Evolutionary conservation across 2,888 invertebrate genomes (phyloP).

Genomic region (Masnerella sp.): DNA sequence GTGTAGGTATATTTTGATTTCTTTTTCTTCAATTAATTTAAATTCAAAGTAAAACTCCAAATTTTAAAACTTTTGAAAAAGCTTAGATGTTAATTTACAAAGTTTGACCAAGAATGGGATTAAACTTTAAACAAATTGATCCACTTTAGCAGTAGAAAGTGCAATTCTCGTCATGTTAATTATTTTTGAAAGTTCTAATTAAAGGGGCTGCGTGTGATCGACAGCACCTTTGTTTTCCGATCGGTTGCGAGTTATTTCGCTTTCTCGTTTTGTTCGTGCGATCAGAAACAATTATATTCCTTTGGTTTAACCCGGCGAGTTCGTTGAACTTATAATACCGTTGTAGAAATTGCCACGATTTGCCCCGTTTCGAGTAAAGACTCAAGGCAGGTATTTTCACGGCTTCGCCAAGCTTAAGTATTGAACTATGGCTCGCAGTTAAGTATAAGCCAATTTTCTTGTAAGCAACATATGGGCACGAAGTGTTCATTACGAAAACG

Average conservation of each 20-base stretch:
- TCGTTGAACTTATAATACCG: slow-evolving; percentile 58
- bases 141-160: too few relatives aligned
- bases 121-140: too few relatives aligned
- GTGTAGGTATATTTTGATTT: too few relatives aligned
- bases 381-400: slow-evolving; percentile 49
- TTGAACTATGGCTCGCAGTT: slow-evolving; percentile 58
- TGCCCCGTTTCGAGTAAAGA: slow-evolving; percentile 55
- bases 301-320: slow-evolving; percentile 20
- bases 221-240: not conserved
- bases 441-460: slow-evolving; percentile 57
- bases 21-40: too few relatives aligned
- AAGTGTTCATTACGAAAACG: slow-evolving; percentile 38
- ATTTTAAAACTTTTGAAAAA: too few relatives aligned
- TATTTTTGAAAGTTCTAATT: not conserved
- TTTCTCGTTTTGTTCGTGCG: not conserved
- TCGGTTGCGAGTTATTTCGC: not conserved
- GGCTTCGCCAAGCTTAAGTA: slow-evolving; percentile 55
- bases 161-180: too few relatives aligned
- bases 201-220: not conserved
- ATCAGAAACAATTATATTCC: slow-evolving; percentile 44
- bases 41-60: too few relatives aligned
- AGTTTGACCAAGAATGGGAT: too few relatives aligned
- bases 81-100: too few relatives aligned
- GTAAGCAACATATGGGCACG: slow-evolving; percentile 39
- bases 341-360: slow-evolving; percentile 57